Base-by-base conservation (phyloP, 1,140 invertebrate genomes). In the Caerostris extrusa region DNA sequence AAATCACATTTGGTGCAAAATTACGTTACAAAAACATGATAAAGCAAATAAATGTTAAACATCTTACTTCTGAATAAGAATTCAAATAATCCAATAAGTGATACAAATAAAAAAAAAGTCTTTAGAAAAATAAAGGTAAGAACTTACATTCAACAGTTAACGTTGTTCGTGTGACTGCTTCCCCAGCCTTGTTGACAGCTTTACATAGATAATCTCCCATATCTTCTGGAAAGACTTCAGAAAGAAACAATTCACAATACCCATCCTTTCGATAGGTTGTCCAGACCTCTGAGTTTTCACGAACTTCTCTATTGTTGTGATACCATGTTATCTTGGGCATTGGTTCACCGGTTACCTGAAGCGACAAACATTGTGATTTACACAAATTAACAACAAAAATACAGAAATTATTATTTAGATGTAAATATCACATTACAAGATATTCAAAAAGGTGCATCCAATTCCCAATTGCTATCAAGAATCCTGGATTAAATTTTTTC, bases 171-270 rank as follows among this genome's bases (percentile, higher is more conserved):
- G 98, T 98, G 94, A 97, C 96, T 90, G 97, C 97, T 96, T 98
- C 97, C 85, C 99, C 99, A 95, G 98, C 97, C 95, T 97, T 97
- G 96, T 99, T 99, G 57, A 97, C 96, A 88, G 98, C 98, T 96
- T 95, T 95, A 94, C 98, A 99, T 89, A 97, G 97, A 96, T 99
- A 99, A 96, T 97, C 97, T 50, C 98, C 98, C 95, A 97, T 97
- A 97, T 99, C 98, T 97, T 99, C 98, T 5, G 98, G 98, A 96
- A 99, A 99, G 56, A 98, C 98, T 97, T 99, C 98, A 82, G 97
- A 97, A 95, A 99, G 98, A 94, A 97, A 97, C 93, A 99, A 96
- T 95, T 97, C 97, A 95, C 98, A 98, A 90, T 97, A 96, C 93
- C 96, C 96, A 85, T 95, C 95, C 53, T 95, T 94, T 19, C 94